Evolutionary conservation across 2,888 invertebrate genomes (phyloP).

Genomic region (Plebejus anna): DNA sequence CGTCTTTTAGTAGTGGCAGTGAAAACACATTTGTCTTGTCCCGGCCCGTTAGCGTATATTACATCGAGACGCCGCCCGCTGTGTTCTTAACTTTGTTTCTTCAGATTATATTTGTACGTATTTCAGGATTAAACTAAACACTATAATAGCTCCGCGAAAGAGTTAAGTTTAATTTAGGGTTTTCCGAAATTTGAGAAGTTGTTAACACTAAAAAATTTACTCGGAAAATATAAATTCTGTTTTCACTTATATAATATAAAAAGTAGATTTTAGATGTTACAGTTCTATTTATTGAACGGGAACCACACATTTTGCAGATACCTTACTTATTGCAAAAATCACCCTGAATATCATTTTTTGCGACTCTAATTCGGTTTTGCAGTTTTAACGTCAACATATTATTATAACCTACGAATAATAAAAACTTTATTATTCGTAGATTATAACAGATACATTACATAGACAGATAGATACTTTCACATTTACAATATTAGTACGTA

Average conservation of each 20-base stretch:
- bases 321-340: too few relatives aligned
- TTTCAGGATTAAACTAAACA: constrained; percentile 38
- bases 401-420: too few relatives aligned
- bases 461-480: too few relatives aligned
- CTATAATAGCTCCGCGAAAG: constrained; percentile 23
- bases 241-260: neutral
- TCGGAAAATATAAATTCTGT: neutral
- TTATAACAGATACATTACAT: too few relatives aligned
- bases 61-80: constrained; percentile 69
- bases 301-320: too few relatives aligned
- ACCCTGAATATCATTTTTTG: too few relatives aligned
- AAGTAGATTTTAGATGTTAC: neutral
- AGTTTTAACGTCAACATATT: too few relatives aligned
- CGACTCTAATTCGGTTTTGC: too few relatives aligned
- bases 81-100: constrained; percentile 60
- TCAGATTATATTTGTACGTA: constrained; percentile 39
- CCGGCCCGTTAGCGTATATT: constrained; percentile 77
- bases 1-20: constrained; percentile 57
- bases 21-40: constrained; percentile 80
- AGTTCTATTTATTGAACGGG: too few relatives aligned
- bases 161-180: neutral
- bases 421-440: too few relatives aligned
- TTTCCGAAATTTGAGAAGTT: neutral
- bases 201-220: neutral
- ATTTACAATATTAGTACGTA: neutral